A percentile compares a stretch with the other conserved stretches of the same genome.
Evolutionary conservation across 2,888 invertebrate genomes (phyloP).

Genomic region (Molorchus minor): DNA sequence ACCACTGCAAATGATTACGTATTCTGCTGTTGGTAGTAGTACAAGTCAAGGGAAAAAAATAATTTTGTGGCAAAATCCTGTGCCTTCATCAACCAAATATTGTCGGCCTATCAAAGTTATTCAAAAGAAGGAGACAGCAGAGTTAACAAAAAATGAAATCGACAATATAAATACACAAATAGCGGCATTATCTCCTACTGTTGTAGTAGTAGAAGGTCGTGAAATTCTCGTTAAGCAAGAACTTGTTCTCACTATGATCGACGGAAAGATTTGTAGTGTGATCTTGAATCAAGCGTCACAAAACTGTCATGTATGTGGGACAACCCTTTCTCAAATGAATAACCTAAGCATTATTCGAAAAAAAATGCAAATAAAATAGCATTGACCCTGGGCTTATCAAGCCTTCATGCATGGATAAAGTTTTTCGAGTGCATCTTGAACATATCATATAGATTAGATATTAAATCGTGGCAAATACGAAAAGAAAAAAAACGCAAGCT

Average conservation of each 20-base stretch:
- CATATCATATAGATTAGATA: conserved; percentile 21
- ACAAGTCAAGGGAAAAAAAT: no score
- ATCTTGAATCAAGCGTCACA: conserved; percentile 17
- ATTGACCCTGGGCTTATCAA: conserved; percentile 22
- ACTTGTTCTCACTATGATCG: no score
- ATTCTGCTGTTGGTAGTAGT: no score
- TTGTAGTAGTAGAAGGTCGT: no score
- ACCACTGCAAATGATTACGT: neutral
- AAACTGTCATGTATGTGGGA: conserved; percentile 16
- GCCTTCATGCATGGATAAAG: conserved; percentile 22
- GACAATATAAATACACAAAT: neutral
- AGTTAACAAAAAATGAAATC: neutral
- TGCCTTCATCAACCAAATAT: neutral
- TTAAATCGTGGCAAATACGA: conserved; percentile 16
- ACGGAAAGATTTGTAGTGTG: conserved; percentile 9
- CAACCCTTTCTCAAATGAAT: conserved; percentile 24
- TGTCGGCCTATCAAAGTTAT: neutral
- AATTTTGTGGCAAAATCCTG: neutral
- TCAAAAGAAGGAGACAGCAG: neutral
- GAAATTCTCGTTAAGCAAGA: no score
- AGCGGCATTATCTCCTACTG: no score
- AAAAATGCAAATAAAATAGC: conserved; percentile 21
- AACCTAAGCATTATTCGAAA: conserved; percentile 8
- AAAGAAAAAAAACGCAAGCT: conserved; percentile 12
- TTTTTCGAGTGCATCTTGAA: conserved; percentile 13